Base-by-base conservation (phyloP, 2,888 invertebrate genomes). In the Synergus itoensis region DNA sequence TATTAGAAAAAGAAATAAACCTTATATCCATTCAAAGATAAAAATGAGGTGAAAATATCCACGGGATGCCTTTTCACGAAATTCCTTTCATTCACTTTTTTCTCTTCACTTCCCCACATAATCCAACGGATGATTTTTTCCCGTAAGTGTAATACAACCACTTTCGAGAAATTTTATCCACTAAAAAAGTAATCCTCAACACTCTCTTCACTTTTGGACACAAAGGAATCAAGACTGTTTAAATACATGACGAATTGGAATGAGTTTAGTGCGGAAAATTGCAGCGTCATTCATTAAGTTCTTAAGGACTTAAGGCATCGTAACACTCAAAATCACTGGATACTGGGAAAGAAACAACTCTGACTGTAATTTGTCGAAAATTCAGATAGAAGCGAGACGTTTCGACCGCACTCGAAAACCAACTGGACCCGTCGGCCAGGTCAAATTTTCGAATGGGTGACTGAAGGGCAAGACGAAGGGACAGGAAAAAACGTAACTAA, bases 401-500 rank as follows among this genome's bases (percentile, higher is more conserved):
- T 53, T 16, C 8, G 73, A 73, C 48, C 28, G 53, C 28, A 84
- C 86, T 87, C 79, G 84, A 87, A 82, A 85, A 86, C 85, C 83
- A 83, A 85, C 85, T 84, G 82, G 43, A 41, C 76, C 77, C 83
- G 79, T 80, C 83, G 82, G 82, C 62, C 83, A 86, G 86, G 87
- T 86, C 84, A 85, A 86, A 87, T 85, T 88, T 84, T 84, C 79
- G 82, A 79, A 80, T 82, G 82, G 79, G 76, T 78, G 80, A 45
- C 40, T 69, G 62, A 57, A 53, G 77, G 76, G 77, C 77, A 81
- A 65, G 36, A 77, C 80, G 63, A 80, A 78, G 78, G 76, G 78
- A 53, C 21, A 80, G 79, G 76, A 84, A 84, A 86, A 87, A 87
- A 88, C 86, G 89, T 86, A 87, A 90, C 89, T 91, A 90, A 91